Evolutionary conservation across 2,113 vertebrate genomes (phyloP).

Genomic region (Penelope pileata): DNA sequence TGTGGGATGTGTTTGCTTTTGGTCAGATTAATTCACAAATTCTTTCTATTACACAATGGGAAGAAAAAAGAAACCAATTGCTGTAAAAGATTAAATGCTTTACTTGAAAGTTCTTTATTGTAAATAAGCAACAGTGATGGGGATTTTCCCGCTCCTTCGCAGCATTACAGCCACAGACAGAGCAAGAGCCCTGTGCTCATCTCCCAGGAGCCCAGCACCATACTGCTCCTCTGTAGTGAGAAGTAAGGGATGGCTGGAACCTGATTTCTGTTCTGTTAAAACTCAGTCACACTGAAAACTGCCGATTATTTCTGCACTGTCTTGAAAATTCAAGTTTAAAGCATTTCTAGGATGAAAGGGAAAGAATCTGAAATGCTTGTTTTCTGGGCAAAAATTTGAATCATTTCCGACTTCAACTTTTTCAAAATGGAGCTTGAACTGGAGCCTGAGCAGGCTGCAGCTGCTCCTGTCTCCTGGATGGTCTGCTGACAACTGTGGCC

Average conservation of each 20-base stretch:
- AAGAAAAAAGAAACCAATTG: background rate
- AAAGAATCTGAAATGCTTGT: background rate
- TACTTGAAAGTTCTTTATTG: background rate
- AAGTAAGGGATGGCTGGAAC: background rate
- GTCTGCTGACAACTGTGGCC: background rate
- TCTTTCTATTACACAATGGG: background rate
- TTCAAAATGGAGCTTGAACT: background rate
- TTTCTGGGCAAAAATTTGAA: background rate
- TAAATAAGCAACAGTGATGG: background rate
- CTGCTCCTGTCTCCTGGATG: background rate
- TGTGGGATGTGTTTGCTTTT: slow-evolving; percentile 46
- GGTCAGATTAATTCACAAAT: slow-evolving; percentile 55
- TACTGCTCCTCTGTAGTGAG: background rate
- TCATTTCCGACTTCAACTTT: background rate
- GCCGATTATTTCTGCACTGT: background rate
- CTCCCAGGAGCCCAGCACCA: background rate
- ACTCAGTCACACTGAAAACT: background rate
- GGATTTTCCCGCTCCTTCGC: background rate
- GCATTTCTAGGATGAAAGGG: background rate
- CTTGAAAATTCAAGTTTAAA: background rate
- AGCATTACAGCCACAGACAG: background rate
- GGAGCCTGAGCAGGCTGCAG: background rate
- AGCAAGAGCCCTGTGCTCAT: background rate
- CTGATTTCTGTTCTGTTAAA: background rate
- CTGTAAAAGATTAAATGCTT: background rate